Conservation (phyloP, 2,797 vertebrate species). For the Acropternis orthonyx region DNA sequence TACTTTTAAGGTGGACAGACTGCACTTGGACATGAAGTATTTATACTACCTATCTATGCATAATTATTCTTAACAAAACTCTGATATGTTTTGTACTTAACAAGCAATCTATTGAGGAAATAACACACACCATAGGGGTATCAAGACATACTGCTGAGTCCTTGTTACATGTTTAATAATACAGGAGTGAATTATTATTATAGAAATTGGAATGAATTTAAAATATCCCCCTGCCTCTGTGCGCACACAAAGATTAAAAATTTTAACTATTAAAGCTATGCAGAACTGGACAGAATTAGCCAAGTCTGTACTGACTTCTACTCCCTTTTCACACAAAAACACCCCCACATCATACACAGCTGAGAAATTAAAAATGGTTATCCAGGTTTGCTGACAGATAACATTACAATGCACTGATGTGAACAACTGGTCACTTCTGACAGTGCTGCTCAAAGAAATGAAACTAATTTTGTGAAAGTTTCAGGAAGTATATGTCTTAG, state of each 20-base stretch:
- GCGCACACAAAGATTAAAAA: accelerated
- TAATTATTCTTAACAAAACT: not conserved
- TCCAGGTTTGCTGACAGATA: not conserved
- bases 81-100: not conserved
- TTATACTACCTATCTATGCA: not conserved
- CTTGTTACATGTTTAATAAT: not conserved
- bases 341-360: accelerated
- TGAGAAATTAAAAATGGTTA: not conserved
- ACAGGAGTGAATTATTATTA: not conserved
- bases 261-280: not conserved
- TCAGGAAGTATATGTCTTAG: not conserved
- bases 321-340: not conserved
- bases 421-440: not conserved
- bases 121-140: not conserved
- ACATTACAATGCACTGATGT: not conserved
- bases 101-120: not conserved
- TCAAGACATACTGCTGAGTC: not conserved
- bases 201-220: not conserved
- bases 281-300: not conserved
- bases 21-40: not conserved
- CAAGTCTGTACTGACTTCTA: not conserved
- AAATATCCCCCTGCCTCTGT: accelerated
- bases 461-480: not conserved
- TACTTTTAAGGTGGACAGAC: not conserved
- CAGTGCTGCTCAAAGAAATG: not conserved